Evolutionary conservation across 2,113 vertebrate species (phyloP).

Genomic region (Ptilonorhynchus violaceus): DNA sequence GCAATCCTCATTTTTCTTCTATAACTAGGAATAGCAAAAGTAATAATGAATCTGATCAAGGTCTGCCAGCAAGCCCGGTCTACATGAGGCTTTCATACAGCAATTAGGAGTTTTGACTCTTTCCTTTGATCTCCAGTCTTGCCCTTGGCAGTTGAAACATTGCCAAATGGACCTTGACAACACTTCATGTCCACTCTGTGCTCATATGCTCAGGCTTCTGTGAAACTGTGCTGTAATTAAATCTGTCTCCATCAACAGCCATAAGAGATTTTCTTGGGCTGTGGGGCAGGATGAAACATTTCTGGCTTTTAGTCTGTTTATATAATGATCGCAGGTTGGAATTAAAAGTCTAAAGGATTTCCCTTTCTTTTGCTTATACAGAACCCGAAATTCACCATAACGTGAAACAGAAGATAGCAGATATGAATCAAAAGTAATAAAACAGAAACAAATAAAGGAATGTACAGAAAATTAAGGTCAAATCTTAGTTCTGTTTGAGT

Average conservation of each 20-base stretch:
- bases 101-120: background rate
- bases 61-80: background rate
- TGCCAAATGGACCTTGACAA: slow-evolving; percentile 31
- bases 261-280: background rate
- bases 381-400: background rate
- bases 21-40: background rate
- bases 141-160: background rate
- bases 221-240: background rate
- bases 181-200: background rate
- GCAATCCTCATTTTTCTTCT: background rate
- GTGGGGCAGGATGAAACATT: background rate
- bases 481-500: background rate
- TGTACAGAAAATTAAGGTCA: background rate
- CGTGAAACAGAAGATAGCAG: background rate
- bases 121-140: slow-evolving; percentile 37
- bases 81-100: background rate
- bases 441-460: background rate
- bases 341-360: background rate
- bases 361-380: background rate
- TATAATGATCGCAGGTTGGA: background rate
- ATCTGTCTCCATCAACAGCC: background rate
- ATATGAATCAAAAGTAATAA: background rate
- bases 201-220: background rate
- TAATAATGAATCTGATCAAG: background rate
- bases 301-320: background rate